Base-by-base conservation (phyloP, 2,797 vertebrate genomes). In the Pachyuromys duprasi region DNA sequence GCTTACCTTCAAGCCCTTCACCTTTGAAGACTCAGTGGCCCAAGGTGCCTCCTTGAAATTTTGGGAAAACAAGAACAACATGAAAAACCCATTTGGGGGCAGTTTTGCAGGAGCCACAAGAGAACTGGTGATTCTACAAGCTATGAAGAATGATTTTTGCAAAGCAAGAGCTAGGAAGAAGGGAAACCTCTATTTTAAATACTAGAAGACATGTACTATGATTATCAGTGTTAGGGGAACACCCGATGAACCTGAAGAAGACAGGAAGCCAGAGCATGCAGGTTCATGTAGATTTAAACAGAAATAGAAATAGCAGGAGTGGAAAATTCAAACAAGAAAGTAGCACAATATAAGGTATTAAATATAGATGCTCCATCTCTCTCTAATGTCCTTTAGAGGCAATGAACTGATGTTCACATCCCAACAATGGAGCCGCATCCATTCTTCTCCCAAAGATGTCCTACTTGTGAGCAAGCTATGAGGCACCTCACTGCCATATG, bases 221-320 rank as follows among this genome's bases (percentile, higher is more conserved):
- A 82, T n/a, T 5, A 31, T 62, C 80, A 31, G 31, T 42, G 1
- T 67, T 42, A 22, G 22, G 1, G 24, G 36, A 49, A 12, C 0
- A 72, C 18, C 36, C 6, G 39, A 70, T 12, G 45, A 49, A 45
- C 42, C 53, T 26, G 18, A 94, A 69, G 62, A 75, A 53, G 39
- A 26, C 3, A 39, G 53, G 1, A 57, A 89, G n/a, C 14, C 65
- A 18, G 26, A 26, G 22, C 45, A 31, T 5, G 24, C 22, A n/a
- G 26, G 3, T 2, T 72, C 72, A 22, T 86, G 26, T 22, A 36
- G 42, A 74, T 83, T 95, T 91, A 45, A 55, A 79, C 13, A 86
- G 70, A 96, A 83, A 97, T 39, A 2, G 60, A 95, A 83, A 96
- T 55, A 5, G 75, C 22, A 94, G 82, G 81, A 45, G 90, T 0